Conservation (phyloP, 2,113 vertebrate species). For the Bubo bubo region DNA sequence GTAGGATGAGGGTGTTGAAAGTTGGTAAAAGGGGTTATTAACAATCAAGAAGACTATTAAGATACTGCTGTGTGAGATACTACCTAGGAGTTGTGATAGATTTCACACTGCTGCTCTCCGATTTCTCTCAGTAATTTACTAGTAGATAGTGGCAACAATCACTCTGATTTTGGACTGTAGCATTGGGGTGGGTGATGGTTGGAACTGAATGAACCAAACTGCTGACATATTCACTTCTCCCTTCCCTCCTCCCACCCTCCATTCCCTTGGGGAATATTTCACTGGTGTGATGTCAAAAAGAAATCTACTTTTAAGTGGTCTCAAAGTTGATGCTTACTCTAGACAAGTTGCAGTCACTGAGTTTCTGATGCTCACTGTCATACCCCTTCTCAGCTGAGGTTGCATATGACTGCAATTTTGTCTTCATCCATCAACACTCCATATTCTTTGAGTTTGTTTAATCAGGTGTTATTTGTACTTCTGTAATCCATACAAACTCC, state of each 20-base stretch:
- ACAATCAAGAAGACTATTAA: not conserved
- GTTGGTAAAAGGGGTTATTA: not conserved
- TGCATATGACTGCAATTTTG: not conserved
- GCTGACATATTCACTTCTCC: not conserved
- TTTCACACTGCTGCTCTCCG: fast-evolving
- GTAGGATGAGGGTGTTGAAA: not conserved
- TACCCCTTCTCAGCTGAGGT: not conserved
- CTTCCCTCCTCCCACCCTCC: not conserved
- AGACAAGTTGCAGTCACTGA: not conserved
- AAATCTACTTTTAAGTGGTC: not conserved
- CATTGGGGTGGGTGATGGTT: not conserved
- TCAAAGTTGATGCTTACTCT: not conserved
- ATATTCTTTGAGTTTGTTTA: not conserved
- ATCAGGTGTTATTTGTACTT: not conserved
- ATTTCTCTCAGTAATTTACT: not conserved
- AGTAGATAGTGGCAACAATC: not conserved
- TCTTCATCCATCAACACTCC: not conserved
- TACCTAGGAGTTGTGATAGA: not conserved
- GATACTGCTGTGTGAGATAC: not conserved
- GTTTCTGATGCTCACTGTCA: not conserved
- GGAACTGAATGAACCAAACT: not conserved
- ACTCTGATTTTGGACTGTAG: not conserved
- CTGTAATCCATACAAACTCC: not conserved
- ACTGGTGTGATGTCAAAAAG: not conserved
- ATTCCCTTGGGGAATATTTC: not conserved